Percentiles rank a stretch among this genome's conserved stretches.
Conservation (phyloP, 2,113 vertebrate species). For the Alces alces region DNA sequence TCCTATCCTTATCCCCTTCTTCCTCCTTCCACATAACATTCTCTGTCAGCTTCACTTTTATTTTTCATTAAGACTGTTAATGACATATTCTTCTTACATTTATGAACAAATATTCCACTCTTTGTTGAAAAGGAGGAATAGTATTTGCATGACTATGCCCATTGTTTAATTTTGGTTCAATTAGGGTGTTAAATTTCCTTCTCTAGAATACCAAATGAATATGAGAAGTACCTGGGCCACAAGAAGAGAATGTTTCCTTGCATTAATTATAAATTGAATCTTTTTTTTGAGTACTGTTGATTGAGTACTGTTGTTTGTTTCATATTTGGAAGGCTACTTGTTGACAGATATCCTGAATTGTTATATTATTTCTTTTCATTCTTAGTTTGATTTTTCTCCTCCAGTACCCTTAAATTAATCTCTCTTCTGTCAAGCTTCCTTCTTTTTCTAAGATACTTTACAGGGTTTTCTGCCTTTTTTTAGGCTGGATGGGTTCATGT, state of each 20-base stretch:
- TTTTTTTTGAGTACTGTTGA: neutral
- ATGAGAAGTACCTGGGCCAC: neutral
- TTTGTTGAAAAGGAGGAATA: neutral
- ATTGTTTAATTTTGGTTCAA: neutral
- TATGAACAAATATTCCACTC: neutral
- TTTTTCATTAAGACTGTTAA: neutral
- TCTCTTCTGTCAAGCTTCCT: neutral
- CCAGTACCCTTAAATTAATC: neutral
- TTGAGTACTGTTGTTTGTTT: neutral
- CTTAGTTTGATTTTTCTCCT: neutral
- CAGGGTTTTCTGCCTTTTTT: neutral
- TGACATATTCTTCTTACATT: neutral
- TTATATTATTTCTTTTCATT: neutral
- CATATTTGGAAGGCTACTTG: neutral
- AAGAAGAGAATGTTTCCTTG: neutral
- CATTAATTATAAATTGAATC: neutral
- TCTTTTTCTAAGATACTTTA: neutral
- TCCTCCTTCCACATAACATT: neutral
- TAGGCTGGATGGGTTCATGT: neutral
- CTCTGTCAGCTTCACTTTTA: conserved; percentile 1
- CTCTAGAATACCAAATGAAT: neutral
- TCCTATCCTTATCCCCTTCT: neutral
- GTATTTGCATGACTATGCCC: neutral
- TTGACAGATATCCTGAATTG: neutral
- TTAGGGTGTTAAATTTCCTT: neutral